A percentile compares a stretch with the other conserved stretches of the same genome.
These are phyloP conservation scores for Syngnathoides biaculeatus DNA, from an alignment of 2,113 vertebrate species.

Conservation along the genomic window DNA sequence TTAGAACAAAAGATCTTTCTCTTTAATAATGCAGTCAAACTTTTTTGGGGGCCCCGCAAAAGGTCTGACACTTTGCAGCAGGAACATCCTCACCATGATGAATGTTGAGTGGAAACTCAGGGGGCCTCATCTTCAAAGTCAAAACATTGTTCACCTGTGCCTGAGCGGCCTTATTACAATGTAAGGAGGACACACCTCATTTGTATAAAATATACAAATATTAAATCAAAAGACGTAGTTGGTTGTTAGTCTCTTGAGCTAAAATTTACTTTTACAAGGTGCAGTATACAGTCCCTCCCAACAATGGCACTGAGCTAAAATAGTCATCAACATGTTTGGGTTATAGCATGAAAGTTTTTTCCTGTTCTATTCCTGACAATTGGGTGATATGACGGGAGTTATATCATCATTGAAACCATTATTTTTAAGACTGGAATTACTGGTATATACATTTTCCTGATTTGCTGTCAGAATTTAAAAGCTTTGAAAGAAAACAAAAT, in stretches of 20 bases:
- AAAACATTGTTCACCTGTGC: constrained; percentile 40
- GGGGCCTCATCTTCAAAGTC: constrained; percentile 37
- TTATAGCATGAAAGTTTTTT: constrained; percentile 9
- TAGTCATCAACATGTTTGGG: neutral
- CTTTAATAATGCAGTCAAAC: constrained; percentile 6
- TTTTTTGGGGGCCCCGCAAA: constrained; percentile 20
- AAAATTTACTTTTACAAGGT: constrained; percentile 11
- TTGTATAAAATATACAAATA: constrained; percentile 28
- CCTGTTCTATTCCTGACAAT: constrained; percentile 13
- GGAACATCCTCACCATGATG: constrained; percentile 27
- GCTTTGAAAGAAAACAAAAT: constrained; percentile 32
- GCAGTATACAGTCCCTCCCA: constrained; percentile 1
- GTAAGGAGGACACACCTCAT: constrained; percentile 46
- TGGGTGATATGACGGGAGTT: neutral
- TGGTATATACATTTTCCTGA: constrained; percentile 20
- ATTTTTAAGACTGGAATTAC: constrained; percentile 47
- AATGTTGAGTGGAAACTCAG: constrained; percentile 28
- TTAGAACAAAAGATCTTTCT: neutral
- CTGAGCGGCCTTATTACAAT: constrained; percentile 28
- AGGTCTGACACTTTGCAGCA: constrained; percentile 28
- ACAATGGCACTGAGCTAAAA: constrained; percentile 1
- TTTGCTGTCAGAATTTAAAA: constrained; percentile 49
- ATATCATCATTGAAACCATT: constrained; percentile 26
- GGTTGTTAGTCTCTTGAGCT: constrained; percentile 8
- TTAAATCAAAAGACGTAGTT: neutral